A percentile compares a stretch with the other conserved stretches of the same genome.
Conservation (phyloP, 2,888 invertebrate species). For the Tenthredo livida region DNA sequence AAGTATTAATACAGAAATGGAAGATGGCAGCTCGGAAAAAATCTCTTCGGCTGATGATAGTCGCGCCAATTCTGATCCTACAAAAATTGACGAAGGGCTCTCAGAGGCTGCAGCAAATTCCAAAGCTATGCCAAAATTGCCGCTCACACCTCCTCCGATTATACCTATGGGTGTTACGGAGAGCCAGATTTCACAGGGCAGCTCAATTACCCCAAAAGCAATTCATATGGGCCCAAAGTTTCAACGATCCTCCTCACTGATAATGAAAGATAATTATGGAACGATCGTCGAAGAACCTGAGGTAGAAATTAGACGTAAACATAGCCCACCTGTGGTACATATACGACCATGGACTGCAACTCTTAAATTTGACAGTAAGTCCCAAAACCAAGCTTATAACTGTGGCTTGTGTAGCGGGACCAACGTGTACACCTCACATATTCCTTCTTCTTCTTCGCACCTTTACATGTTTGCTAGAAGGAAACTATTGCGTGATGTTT, state of each 20-base stretch:
- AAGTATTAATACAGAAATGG: not conserved
- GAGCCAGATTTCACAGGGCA: not conserved
- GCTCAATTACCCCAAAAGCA: not conserved
- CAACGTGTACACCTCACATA: constrained; percentile 31
- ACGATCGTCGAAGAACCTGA: constrained; percentile 29
- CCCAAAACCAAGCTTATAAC: constrained; percentile 51
- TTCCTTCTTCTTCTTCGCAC: constrained; percentile 49
- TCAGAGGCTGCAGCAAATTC: not conserved
- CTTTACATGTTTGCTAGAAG: constrained; percentile 50
- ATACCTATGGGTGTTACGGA: not conserved
- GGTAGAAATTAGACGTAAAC: constrained; percentile 31
- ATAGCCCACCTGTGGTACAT: constrained; percentile 47
- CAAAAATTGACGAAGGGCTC: not conserved
- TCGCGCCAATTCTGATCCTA: not conserved
- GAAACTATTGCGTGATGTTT: constrained; percentile 44
- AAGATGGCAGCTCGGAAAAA: not conserved
- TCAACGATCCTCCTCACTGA: constrained; percentile 11
- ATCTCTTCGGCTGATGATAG: not conserved
- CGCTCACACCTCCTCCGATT: not conserved
- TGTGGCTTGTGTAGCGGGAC: constrained; percentile 53
- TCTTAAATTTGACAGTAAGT: constrained; percentile 39
- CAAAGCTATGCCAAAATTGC: not conserved
- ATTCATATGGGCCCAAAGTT: not conserved
- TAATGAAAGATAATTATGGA: constrained; percentile 35
- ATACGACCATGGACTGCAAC: constrained; percentile 46